Percentiles rank a stretch among this genome's conserved stretches.
Conservation (phyloP, 2,888 invertebrate genomes). For the Empis stercorea region DNA sequence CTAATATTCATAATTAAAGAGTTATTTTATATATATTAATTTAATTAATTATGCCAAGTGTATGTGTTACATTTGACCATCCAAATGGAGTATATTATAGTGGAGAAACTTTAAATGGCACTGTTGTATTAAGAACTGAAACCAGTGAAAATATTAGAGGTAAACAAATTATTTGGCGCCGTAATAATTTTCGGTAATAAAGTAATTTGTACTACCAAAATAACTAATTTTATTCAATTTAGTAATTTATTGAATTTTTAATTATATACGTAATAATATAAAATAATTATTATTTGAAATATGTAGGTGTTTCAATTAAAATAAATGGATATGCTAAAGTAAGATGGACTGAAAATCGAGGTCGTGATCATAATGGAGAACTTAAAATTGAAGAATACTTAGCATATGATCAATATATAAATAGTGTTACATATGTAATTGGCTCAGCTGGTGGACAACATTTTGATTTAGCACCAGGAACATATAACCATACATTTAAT, state of each 20-base stretch:
- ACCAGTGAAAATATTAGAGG: conserved; percentile 28
- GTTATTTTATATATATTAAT: too few species aligned
- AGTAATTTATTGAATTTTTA: too few species aligned
- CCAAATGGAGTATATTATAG: conserved; percentile 25
- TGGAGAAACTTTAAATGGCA: conserved; percentile 26
- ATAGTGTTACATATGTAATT: conserved; percentile 26
- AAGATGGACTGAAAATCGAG: conserved; percentile 30
- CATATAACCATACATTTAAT: conserved; percentile 60
- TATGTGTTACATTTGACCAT: conserved; percentile 29
- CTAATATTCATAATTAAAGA: too few species aligned
- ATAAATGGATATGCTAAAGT: conserved; percentile 32
- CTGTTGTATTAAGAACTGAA: conserved; percentile 25
- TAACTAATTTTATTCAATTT: too few species aligned
- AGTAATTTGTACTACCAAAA: too few species aligned
- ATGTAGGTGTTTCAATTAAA: conserved; percentile 28
- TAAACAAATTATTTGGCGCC: conserved; percentile 8
- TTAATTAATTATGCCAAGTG: conserved; percentile 23
- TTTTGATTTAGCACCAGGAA: conserved; percentile 51
- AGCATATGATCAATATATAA: conserved; percentile 27
- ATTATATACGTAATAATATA: too few species aligned
- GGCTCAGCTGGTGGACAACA: conserved; percentile 43
- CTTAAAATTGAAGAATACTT: conserved; percentile 25
- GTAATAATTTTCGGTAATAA: too few species aligned
- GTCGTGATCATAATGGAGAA: conserved; percentile 27
- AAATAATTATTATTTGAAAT: background rate